Evolutionary conservation across 2,888 invertebrate species (phyloP).

Genomic region (Prosapia bicincta): DNA sequence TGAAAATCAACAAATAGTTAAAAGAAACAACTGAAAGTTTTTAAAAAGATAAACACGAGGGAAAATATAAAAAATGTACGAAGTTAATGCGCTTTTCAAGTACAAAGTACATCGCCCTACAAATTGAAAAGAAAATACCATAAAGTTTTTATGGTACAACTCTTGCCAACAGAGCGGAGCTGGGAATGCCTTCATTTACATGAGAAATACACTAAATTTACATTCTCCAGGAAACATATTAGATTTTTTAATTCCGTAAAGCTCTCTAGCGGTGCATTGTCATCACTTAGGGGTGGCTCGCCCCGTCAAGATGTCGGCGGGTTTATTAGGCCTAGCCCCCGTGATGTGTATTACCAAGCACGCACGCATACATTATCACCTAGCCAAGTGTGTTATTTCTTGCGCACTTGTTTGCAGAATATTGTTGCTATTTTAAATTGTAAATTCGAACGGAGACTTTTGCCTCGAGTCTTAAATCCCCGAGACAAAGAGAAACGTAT

Average conservation of each 20-base stretch:
- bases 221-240: not conserved
- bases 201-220: not conserved
- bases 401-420: not conserved
- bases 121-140: not conserved
- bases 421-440: not conserved
- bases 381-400: not conserved
- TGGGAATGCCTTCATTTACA: not conserved
- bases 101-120: no score
- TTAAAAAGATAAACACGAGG: no score
- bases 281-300: not conserved
- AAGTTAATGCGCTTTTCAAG: no score
- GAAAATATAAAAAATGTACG: no score
- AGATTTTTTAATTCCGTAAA: not conserved
- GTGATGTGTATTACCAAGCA: not conserved
- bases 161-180: not conserved
- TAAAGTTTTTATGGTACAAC: not conserved
- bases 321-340: not conserved
- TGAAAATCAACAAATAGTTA: no score
- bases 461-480: not conserved
- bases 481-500: no score
- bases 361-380: not conserved
- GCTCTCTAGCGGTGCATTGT: not conserved
- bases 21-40: no score
- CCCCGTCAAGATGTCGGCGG: not conserved
- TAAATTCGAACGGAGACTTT: not conserved